phyloP scores from a whole-genome alignment of 1,140 invertebrate species.

The Contarinia nasturtii region DNA sequence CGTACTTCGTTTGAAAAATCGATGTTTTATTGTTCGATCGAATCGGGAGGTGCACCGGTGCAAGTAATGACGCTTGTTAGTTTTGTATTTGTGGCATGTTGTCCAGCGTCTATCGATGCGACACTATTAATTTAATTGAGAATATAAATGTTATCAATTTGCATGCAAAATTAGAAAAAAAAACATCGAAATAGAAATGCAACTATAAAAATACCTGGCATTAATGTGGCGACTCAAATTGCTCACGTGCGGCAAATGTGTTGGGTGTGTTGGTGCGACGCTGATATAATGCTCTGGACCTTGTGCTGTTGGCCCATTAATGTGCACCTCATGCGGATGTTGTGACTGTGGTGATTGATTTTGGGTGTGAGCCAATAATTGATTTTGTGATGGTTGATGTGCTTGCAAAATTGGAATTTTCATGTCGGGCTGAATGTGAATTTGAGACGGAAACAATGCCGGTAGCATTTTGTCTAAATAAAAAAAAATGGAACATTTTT shows the following conservation, averaged over 20 bases:
- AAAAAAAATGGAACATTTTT: neutral
- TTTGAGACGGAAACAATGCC: conserved; percentile 3
- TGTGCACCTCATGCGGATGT: neutral
- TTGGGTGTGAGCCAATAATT: neutral
- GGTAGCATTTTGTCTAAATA: conserved; percentile 3
- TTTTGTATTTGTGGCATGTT: conserved; percentile 13
- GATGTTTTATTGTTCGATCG: too few species aligned
- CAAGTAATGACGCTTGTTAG: conserved; percentile 22
- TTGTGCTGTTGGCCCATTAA: neutral
- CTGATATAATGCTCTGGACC: conserved; percentile 9
- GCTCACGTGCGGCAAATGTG: conserved; percentile 18
- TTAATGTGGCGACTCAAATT: conserved; percentile 22
- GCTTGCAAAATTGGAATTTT: conserved; percentile 1
- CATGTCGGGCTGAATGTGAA: conserved; percentile 3
- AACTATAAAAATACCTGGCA: conserved; percentile 17
- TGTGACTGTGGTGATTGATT: neutral
- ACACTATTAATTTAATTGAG: conserved; percentile 10
- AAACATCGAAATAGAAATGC: conserved; percentile 3
- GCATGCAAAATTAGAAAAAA: neutral
- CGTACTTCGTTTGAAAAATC: too few species aligned
- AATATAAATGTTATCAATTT: neutral
- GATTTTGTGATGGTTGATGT: neutral
- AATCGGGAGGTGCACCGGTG: conserved; percentile 19
- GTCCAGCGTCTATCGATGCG: conserved; percentile 16
- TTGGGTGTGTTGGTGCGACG: conserved; percentile 17